Evolutionary conservation across 2,113 vertebrate genomes (phyloP).

Genomic region (Taurulus bubalis): DNA sequence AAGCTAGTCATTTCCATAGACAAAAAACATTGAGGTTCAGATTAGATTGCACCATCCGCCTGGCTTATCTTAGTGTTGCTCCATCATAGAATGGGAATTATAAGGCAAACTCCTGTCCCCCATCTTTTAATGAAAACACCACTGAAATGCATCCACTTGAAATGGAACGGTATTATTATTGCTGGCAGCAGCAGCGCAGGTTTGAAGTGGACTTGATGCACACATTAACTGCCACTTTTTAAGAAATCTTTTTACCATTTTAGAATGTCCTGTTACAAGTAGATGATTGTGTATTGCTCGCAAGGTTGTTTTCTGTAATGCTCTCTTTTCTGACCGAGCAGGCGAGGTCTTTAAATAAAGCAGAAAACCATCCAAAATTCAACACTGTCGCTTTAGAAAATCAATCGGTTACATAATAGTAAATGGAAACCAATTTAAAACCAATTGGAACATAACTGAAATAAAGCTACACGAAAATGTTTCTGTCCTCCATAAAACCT

Average conservation of each 20-base stretch:
- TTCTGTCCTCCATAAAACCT: background rate
- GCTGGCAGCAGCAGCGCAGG: background rate
- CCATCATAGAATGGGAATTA: conserved; percentile 64
- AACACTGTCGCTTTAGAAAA: background rate
- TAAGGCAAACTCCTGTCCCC: conserved; percentile 47
- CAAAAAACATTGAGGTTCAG: conserved; percentile 68
- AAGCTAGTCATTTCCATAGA: conserved; percentile 78
- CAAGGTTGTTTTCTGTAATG: background rate
- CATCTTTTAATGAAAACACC: conserved; percentile 55
- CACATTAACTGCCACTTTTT: background rate
- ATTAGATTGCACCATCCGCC: conserved; percentile 70
- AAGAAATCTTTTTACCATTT: background rate
- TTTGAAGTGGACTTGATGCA: conserved; percentile 3
- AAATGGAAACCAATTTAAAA: background rate
- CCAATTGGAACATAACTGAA: background rate
- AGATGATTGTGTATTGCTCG: background rate
- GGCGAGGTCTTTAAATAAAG: background rate
- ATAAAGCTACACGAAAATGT: background rate
- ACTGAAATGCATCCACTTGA: conserved; percentile 43
- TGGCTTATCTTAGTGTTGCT: conserved; percentile 64
- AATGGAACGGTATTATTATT: conserved; percentile 26
- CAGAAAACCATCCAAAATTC: background rate
- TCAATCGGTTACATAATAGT: background rate
- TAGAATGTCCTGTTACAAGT: background rate
- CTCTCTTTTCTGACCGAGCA: background rate